Conservation (phyloP, 2,888 invertebrate genomes). For the Campaea margaritaria region DNA sequence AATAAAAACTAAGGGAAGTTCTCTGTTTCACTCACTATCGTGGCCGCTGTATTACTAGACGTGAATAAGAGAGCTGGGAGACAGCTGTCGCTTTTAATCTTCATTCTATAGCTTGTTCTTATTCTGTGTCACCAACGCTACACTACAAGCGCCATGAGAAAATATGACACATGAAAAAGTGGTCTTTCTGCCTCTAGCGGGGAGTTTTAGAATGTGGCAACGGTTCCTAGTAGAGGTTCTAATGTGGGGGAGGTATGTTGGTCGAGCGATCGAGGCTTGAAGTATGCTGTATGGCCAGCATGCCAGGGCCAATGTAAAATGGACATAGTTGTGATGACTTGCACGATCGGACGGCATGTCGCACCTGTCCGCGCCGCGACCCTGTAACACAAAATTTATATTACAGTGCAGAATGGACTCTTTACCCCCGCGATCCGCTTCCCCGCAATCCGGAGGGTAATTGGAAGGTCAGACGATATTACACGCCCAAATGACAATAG, state of each 20-base stretch:
- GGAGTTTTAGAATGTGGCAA: conserved; percentile 35
- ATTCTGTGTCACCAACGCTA: conserved; percentile 40
- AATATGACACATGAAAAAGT: conserved; percentile 38
- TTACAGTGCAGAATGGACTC: no score
- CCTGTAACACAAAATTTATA: no score
- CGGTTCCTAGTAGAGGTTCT: conserved; percentile 59
- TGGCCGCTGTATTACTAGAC: no score
- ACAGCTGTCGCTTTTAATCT: no score
- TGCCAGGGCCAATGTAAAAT: neutral
- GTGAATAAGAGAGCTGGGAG: no score
- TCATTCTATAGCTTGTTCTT: no score
- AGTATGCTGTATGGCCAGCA: conserved; percentile 47
- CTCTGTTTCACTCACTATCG: no score
- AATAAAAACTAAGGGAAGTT: no score
- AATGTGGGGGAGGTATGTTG: conserved; percentile 61
- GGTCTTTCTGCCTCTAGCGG: conserved; percentile 20
- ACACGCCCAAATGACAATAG: no score
- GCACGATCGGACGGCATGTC: conserved; percentile 1
- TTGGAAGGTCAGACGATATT: no score
- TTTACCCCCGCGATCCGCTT: no score
- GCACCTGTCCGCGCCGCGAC: conserved; percentile 61
- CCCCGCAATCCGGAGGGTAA: no score
- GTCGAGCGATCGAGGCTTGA: conserved; percentile 33
- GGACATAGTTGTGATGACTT: conserved; percentile 8
- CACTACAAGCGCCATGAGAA: conserved; percentile 41